Evolutionary conservation across 2,797 vertebrate genomes (phyloP).

Genomic region (Gymnopithys bicolor): DNA sequence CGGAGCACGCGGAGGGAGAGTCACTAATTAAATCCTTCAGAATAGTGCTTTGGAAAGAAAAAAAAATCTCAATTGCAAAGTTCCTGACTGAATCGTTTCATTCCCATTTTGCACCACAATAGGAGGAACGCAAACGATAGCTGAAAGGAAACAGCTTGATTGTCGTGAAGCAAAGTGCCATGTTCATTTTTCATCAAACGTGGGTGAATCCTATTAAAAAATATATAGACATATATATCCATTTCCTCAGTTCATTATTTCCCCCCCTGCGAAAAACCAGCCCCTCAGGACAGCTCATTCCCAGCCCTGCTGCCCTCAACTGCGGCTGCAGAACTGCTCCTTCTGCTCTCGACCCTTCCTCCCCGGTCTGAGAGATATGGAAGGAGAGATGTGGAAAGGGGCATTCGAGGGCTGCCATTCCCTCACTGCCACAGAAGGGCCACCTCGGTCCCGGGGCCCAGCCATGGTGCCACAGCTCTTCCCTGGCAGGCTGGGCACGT

Average conservation of each 20-base stretch:
- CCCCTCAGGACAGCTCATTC: not conserved
- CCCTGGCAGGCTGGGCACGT: accelerated
- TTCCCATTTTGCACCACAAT: not conserved
- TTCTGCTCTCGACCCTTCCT: not conserved
- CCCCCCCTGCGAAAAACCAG: accelerated
- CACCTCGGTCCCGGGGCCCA: accelerated
- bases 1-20: not conserved
- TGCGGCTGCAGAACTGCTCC: accelerated
- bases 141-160: conserved; percentile 36
- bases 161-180: not conserved
- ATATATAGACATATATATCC: not conserved
- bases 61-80: not conserved
- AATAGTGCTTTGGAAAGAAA: not conserved
- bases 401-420: not conserved
- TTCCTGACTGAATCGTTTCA: conserved; percentile 27
- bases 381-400: accelerated
- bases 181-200: not conserved
- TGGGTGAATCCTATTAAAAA: not conserved
- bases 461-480: accelerated
- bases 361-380: accelerated
- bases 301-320: not conserved
- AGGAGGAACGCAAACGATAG: not conserved
- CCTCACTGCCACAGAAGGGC: not conserved
- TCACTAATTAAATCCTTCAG: not conserved
- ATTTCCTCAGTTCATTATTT: not conserved